Evolutionary conservation across 2,797 vertebrate genomes (phyloP).

Genomic region (Mus caroli): DNA sequence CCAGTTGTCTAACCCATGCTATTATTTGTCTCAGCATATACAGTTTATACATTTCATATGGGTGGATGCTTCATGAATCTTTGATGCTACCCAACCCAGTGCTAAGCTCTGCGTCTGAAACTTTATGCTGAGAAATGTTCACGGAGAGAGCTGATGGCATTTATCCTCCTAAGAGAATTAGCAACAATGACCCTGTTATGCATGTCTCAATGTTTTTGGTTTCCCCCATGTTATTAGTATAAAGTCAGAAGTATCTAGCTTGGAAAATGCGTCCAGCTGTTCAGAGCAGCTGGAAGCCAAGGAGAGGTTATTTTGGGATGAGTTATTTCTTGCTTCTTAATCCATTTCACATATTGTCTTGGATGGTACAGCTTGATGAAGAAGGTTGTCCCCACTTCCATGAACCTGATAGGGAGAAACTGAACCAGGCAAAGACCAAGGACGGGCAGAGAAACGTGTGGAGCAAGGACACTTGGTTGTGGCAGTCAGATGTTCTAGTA

Average conservation of each 20-base stretch:
- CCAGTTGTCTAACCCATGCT: slow-evolving; percentile 14
- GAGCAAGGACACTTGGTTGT: neutral
- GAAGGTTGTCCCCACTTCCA: slow-evolving; percentile 10
- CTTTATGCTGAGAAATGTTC: slow-evolving; percentile 19
- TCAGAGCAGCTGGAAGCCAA: slow-evolving; percentile 80
- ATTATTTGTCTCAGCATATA: neutral
- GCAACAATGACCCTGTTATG: slow-evolving; percentile 69
- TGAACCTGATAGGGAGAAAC: neutral
- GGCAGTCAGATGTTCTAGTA: slow-evolving; percentile 12
- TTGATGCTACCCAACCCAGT: neutral
- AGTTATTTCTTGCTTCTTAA: slow-evolving; percentile 79
- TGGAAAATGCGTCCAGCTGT: slow-evolving; percentile 80
- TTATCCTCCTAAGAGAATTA: slow-evolving; percentile 63
- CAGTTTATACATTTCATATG: neutral
- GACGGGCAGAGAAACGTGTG: neutral
- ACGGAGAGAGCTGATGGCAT: neutral
- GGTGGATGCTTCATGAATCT: neutral
- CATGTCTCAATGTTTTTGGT: slow-evolving; percentile 59
- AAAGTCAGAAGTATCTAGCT: slow-evolving; percentile 76
- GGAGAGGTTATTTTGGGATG: slow-evolving; percentile 76
- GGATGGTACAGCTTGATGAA: neutral
- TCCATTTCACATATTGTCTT: slow-evolving; percentile 56
- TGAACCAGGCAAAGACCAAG: neutral
- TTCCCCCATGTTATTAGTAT: slow-evolving; percentile 67
- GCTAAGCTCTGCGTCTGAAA: slow-evolving; percentile 17